A percentile compares a stretch with the other conserved stretches of the same genome.
Evolutionary conservation across 2,888 invertebrate species (phyloP).

Genomic region (Sceliomorpha sp.): DNA sequence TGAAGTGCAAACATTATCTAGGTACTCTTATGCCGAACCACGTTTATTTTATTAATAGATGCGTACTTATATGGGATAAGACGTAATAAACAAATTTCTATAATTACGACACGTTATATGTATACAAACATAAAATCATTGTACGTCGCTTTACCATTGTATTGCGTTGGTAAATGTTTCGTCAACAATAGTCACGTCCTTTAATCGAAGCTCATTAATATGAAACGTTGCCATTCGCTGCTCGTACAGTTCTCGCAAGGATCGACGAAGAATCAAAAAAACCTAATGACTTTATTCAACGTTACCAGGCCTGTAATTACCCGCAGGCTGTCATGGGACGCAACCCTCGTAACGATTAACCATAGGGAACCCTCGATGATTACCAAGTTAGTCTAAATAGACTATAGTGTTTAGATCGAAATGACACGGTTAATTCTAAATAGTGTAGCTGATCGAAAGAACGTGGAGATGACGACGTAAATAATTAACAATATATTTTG

Average conservation of each 20-base stretch:
- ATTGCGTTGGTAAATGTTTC: constrained; percentile 23
- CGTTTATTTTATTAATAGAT: no score
- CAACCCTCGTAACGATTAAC: constrained; percentile 68
- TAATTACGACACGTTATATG: no score
- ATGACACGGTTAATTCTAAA: constrained; percentile 67
- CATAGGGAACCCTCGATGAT: constrained; percentile 71
- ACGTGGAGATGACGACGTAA: constrained; percentile 4
- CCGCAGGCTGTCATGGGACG: constrained; percentile 70
- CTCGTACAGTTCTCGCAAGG: constrained; percentile 36
- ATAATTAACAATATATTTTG: no score
- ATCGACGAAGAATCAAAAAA: constrained; percentile 63
- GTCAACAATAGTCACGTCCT: constrained; percentile 38
- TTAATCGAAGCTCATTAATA: constrained; percentile 51
- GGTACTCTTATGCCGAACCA: no score
- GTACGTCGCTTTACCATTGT: neutral
- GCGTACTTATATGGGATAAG: no score
- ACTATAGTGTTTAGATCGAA: constrained; percentile 76
- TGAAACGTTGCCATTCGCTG: constrained; percentile 39
- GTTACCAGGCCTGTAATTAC: constrained; percentile 77
- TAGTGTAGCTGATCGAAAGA: constrained; percentile 40
- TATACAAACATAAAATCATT: no score
- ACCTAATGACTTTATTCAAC: constrained; percentile 78
- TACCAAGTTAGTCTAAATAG: constrained; percentile 78
- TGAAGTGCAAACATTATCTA: no score
- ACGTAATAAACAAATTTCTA: no score